phyloP scores from a whole-genome alignment of 2,888 invertebrate genomes.

The Zaprionus lineosus region DNA sequence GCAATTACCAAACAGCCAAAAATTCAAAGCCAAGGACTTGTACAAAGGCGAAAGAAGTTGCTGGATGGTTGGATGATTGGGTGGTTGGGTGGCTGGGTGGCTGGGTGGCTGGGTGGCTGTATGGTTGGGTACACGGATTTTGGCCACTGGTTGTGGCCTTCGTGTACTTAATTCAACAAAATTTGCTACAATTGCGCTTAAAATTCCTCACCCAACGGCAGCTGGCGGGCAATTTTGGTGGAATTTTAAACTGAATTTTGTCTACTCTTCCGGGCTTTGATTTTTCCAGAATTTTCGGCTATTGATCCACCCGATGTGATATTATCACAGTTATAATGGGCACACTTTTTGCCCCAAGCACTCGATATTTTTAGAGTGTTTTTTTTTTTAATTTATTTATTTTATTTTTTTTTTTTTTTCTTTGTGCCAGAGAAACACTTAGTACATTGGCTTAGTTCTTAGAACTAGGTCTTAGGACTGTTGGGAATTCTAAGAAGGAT shows the following conservation, averaged over 20 bases:
- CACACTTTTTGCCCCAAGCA: too few relatives aligned
- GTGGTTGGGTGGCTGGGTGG: neutral
- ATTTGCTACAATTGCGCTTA: constrained; percentile 64
- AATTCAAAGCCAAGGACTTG: constrained; percentile 53
- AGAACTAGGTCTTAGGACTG: too few relatives aligned
- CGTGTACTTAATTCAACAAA: constrained; percentile 45
- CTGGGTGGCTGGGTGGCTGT: neutral
- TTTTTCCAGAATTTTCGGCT: neutral
- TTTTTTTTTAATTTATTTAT: too few relatives aligned
- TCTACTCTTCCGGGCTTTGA: neutral
- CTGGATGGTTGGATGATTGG: neutral
- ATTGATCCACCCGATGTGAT: neutral
- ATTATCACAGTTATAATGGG: neutral
- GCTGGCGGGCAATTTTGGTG: constrained; percentile 4
- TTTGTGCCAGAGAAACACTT: too few relatives aligned
- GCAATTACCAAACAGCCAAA: constrained; percentile 57
- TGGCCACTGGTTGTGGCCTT: constrained; percentile 1
- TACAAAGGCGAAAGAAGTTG: neutral
- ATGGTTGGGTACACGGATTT: neutral
- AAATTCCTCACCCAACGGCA: constrained; percentile 34
- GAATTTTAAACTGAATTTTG: constrained; percentile 2
- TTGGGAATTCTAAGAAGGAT: too few relatives aligned
- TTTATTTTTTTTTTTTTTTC: too few relatives aligned
- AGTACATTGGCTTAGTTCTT: too few relatives aligned
- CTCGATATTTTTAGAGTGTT: too few relatives aligned